phyloP scores from a whole-genome alignment of 2,888 invertebrate species.

The Drosophila silvestris region DNA sequence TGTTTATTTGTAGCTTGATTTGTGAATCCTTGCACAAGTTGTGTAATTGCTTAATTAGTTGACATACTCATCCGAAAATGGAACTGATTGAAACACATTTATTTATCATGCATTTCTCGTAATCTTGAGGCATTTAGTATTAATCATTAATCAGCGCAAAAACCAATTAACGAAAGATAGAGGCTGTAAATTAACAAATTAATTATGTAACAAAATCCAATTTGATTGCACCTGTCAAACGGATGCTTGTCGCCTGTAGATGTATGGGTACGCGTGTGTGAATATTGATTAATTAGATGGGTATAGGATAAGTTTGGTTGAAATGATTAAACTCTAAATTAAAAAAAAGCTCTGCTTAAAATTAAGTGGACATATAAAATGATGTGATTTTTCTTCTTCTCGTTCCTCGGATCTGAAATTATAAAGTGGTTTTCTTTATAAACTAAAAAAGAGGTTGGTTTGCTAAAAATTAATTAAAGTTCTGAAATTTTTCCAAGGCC shows the following conservation, averaged over 20 bases:
- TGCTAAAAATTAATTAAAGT: slow-evolving; percentile 23
- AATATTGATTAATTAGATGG: slow-evolving; percentile 8
- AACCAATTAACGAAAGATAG: slow-evolving; percentile 13
- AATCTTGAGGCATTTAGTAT: slow-evolving; percentile 17
- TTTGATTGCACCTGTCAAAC: not conserved
- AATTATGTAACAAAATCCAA: not conserved
- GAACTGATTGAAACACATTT: slow-evolving; percentile 6
- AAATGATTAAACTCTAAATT: slow-evolving; percentile 11
- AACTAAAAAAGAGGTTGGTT: slow-evolving; percentile 10
- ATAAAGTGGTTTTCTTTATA: not conserved
- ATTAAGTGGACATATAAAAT: slow-evolving; percentile 15
- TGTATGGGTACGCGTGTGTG: not conserved
- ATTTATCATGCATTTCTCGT: slow-evolving; percentile 11
- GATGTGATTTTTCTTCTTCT: not conserved
- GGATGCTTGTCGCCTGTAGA: not conserved
- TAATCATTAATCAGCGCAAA: slow-evolving; percentile 29
- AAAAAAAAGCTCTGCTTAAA: slow-evolving; percentile 21
- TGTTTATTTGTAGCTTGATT: not conserved
- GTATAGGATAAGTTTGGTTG: slow-evolving; percentile 5
- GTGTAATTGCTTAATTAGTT: not conserved
- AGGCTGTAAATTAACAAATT: slow-evolving; percentile 5
- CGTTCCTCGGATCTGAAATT: not conserved
- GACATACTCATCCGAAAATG: not conserved
- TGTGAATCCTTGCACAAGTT: not conserved
- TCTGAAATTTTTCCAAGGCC: slow-evolving; percentile 12